These are phyloP conservation scores for Helarctos malayanus DNA, from an alignment of 2,797 vertebrate genomes.

Conservation along the genomic window DNA sequence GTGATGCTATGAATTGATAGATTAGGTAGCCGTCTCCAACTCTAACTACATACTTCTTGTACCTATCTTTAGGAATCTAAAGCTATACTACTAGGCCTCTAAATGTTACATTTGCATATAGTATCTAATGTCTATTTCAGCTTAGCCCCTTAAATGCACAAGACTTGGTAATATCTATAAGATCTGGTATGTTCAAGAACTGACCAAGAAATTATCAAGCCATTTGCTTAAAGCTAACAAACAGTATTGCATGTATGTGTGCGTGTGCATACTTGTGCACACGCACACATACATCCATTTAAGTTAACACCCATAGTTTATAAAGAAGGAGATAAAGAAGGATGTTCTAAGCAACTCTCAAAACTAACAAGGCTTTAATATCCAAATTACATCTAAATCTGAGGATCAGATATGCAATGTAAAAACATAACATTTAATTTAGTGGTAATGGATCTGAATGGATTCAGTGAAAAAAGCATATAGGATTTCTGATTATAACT, in stretches of 20 bases:
- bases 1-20: background rate
- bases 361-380: constrained; percentile 52
- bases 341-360: constrained; percentile 47
- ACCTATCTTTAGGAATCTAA: constrained; percentile 6
- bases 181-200: background rate
- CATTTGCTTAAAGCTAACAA: background rate
- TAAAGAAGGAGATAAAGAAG: background rate
- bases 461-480: background rate
- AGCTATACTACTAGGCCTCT: background rate
- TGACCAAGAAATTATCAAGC: constrained; percentile 1
- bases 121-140: constrained; percentile 32
- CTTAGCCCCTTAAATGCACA: background rate
- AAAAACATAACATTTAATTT: constrained; percentile 65
- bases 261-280: background rate
- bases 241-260: background rate
- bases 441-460: background rate
- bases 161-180: constrained; percentile 16
- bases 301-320: background rate
- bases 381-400: constrained; percentile 56
- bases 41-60: background rate
- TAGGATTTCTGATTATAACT: constrained; percentile 20
- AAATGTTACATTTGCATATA: constrained; percentile 8
- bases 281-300: background rate
- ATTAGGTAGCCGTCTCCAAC: background rate
- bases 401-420: constrained; percentile 42